Evolutionary conservation across 2,888 invertebrate genomes (phyloP), one percentile per base, ranked within the genome.

Genomic region (Catocala fraxini): DNA sequence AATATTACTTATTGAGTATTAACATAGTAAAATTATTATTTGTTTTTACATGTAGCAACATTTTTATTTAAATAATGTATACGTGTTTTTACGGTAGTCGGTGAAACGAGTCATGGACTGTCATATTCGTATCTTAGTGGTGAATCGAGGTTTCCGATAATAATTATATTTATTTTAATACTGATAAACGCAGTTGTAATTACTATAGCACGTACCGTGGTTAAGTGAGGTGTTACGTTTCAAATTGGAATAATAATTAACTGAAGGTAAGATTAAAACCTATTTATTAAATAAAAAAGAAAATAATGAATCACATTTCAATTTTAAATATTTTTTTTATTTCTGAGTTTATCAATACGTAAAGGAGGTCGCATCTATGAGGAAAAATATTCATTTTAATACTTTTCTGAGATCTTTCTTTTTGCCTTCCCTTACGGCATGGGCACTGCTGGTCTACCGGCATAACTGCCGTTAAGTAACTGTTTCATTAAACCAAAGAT

Each of bases 81-180:
- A 89, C 89, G 88, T 89, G 89, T 81, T 76, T 73, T 77, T 63
- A 70, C 58, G 73, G 75, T 80, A 79, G 82, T 77, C 82, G 82
- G 83, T 85, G 71, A 73, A 73, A 64, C 49, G 55, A 69, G 62
- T 61, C 53, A 70, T 66, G 68, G 51, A 59, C 34, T 63, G 62
- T 63, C 59, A 51, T 57, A 59, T n/a, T 49, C 13, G 25, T 59
- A 66, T 64, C 63, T 47, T 35, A 65, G 64, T 71, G 68, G 43
- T 35, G 63, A 65, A 70, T 65, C 56, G 67, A 65, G 59, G 57
- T 69, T 52, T 25, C 35, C 33, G 55, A 56, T 67, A 65, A 52
- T 45, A 59, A 43, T n/a, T n/a, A n/a, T n/a, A n/a, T 54, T 41
- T 12, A 46, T 58, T 51, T 51, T 45, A 56, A 53, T 54, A 13